phyloP scores from a whole-genome alignment of 2,113 vertebrate genomes.

The Rhinolophus ferrumequinum region DNA sequence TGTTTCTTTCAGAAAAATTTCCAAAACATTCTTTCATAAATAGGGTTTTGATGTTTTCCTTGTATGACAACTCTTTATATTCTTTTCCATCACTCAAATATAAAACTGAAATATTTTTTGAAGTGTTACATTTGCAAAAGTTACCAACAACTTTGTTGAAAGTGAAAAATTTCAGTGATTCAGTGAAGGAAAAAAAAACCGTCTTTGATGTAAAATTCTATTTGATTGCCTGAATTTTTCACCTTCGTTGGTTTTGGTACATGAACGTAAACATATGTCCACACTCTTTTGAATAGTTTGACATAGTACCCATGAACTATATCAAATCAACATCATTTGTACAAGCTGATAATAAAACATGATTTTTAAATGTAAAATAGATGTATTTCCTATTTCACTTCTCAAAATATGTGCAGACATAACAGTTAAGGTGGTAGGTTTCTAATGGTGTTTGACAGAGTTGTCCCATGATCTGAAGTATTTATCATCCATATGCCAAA shows the following conservation, averaged over 20 bases:
- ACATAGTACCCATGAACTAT: background rate
- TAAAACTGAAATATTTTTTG: slow-evolving; percentile 10
- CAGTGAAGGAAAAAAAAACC: background rate
- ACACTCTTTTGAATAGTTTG: background rate
- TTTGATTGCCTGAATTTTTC: background rate
- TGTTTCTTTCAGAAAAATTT: slow-evolving; percentile 10
- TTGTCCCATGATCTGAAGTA: background rate
- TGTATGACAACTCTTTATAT: background rate
- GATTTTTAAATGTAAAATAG: background rate
- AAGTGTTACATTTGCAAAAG: background rate
- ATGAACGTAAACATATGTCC: background rate
- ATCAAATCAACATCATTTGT: background rate
- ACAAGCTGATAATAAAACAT: background rate
- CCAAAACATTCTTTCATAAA: slow-evolving; percentile 45
- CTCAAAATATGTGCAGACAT: background rate
- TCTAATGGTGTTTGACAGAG: background rate
- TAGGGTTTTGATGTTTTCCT: slow-evolving; percentile 11
- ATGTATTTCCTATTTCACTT: background rate
- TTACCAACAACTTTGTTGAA: background rate
- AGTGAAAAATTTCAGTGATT: background rate
- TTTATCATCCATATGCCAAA: background rate
- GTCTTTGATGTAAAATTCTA: background rate
- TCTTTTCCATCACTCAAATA: background rate
- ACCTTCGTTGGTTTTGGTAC: background rate
- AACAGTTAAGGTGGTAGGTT: background rate